A percentile compares a stretch with the other conserved stretches of the same genome.
These are phyloP conservation scores for Zygogramma bicolorata DNA, from an alignment of 2,888 invertebrate species.

Conservation along the genomic window DNA sequence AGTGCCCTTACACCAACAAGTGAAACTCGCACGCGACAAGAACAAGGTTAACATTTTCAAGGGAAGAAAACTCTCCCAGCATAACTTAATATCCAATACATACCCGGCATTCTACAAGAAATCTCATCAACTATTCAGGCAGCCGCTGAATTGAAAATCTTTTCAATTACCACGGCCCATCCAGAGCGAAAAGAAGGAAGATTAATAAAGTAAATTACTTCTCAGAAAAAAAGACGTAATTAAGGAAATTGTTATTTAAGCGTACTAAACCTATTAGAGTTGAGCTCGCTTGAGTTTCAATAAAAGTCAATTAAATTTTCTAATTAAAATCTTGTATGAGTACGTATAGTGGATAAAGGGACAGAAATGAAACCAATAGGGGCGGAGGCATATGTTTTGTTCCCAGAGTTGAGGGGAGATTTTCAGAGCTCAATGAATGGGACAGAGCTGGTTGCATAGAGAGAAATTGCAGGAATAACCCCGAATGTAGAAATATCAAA, in stretches of 20 bases:
- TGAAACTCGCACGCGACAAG: too few relatives aligned
- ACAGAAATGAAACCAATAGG: slow-evolving; percentile 40
- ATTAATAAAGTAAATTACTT: slow-evolving; percentile 59
- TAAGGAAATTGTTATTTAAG: slow-evolving; percentile 63
- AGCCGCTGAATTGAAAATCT: slow-evolving; percentile 21
- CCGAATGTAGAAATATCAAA: too few relatives aligned
- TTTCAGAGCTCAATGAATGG: too few relatives aligned
- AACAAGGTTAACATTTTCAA: too few relatives aligned
- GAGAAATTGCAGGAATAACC: too few relatives aligned
- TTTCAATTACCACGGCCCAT: slow-evolving; percentile 21
- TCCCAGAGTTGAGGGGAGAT: too few relatives aligned
- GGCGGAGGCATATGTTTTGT: background rate
- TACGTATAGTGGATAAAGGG: slow-evolving; percentile 52
- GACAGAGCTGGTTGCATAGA: too few relatives aligned
- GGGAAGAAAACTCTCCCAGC: too few relatives aligned
- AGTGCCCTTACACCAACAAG: too few relatives aligned
- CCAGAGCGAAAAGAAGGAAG: slow-evolving; percentile 45
- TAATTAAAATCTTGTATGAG: slow-evolving; percentile 65
- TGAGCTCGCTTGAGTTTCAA: slow-evolving; percentile 62
- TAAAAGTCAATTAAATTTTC: slow-evolving; percentile 66
- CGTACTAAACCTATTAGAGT: slow-evolving; percentile 61
- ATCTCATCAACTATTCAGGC: slow-evolving; percentile 20
- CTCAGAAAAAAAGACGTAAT: slow-evolving; percentile 57
- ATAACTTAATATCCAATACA: background rate
- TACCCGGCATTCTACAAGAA: background rate